phyloP scores from a whole-genome alignment of 2,797 vertebrate genomes.

The Myoxocephalus aenaeus region DNA sequence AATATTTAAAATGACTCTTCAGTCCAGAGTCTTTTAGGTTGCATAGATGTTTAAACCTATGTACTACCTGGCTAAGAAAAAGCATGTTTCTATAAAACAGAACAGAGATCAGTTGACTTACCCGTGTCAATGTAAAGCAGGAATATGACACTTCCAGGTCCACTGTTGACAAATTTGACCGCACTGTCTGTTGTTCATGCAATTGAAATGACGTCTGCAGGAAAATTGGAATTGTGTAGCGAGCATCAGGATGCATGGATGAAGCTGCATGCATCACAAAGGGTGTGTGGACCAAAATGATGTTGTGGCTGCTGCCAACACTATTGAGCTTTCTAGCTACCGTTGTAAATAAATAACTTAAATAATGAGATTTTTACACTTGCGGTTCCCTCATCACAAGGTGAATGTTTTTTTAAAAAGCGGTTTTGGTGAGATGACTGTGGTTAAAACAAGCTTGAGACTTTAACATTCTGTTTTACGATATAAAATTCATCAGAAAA shows the following conservation, averaged over 20 bases:
- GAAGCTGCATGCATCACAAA: not conserved
- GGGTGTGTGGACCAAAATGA: not conserved
- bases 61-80: not conserved
- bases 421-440: not conserved
- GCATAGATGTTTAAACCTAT: not conserved
- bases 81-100: not conserved
- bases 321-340: not conserved
- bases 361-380: not conserved
- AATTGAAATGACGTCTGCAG: not conserved
- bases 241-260: too few species aligned
- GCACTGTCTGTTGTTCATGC: fast-evolving
- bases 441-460: not conserved
- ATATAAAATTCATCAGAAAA: not conserved
- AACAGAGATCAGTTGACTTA: conserved; percentile 7
- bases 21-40: not conserved
- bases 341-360: too few species aligned
- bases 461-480: not conserved
- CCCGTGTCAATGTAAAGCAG: not conserved
- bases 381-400: not conserved
- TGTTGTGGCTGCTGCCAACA: not conserved
- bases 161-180: not conserved
- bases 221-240: not conserved
- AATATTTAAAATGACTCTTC: not conserved
- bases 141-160: not conserved
- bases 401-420: not conserved